A percentile compares a stretch with the other conserved stretches of the same genome.
Evolutionary conservation across 2,888 invertebrate species (phyloP).

Genomic region (Drosophila kanekoi): DNA sequence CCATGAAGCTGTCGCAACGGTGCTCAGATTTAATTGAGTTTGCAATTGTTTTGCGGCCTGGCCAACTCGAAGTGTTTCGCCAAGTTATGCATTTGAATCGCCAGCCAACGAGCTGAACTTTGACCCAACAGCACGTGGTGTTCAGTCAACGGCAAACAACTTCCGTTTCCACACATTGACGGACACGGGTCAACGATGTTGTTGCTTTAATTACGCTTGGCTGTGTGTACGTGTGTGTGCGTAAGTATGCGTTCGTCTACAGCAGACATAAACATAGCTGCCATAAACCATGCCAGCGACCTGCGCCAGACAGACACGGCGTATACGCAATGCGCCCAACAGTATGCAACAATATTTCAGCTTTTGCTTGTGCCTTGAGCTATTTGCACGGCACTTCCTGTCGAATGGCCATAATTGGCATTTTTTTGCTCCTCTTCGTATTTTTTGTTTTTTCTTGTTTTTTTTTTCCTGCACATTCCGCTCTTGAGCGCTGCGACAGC

Average conservation of each 20-base stretch:
- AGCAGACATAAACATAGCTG: constrained; percentile 15
- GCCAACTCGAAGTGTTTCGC: constrained; percentile 42
- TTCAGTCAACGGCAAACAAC: constrained; percentile 32
- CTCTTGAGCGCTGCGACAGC: constrained; percentile 40
- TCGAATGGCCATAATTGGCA: constrained; percentile 70
- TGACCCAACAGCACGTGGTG: constrained; percentile 16
- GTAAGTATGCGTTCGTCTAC: constrained; percentile 3
- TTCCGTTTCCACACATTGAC: constrained; percentile 44
- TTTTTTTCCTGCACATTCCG: constrained; percentile 25
- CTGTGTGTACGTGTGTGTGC: constrained; percentile 1
- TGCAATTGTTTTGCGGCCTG: constrained; percentile 77
- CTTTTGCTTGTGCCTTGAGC: constrained; percentile 12
- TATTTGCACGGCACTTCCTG: constrained; percentile 49
- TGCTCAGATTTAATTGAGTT: constrained; percentile 80
- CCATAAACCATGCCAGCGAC: constrained; percentile 15
- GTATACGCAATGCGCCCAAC: constrained; percentile 59
- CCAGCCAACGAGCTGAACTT: constrained; percentile 42
- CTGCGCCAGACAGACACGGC: constrained; percentile 12
- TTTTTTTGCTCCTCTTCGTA: constrained; percentile 33
- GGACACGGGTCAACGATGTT: constrained; percentile 39
- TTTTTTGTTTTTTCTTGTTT: constrained; percentile 26
- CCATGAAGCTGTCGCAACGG: constrained; percentile 60
- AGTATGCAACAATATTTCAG: constrained; percentile 47
- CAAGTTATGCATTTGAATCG: constrained; percentile 56
- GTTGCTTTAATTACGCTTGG: constrained; percentile 62